Conservation (phyloP, 2,888 invertebrate species). For the Gerris lacustris region DNA sequence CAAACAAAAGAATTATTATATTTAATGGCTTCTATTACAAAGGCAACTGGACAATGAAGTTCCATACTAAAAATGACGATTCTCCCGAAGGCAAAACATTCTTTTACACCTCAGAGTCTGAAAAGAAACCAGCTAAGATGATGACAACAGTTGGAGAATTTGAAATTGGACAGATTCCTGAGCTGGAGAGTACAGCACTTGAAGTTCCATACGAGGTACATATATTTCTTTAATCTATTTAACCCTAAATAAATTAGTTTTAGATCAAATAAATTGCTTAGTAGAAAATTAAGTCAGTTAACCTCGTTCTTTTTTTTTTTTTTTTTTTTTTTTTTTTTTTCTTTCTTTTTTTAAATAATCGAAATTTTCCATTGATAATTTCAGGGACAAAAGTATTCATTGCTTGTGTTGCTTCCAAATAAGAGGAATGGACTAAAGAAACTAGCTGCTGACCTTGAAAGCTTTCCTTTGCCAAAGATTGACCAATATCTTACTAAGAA, state of each 20-base stretch:
- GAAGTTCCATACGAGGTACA: slow-evolving; percentile 33
- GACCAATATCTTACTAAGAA: slow-evolving; percentile 39
- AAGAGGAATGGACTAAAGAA: slow-evolving; percentile 46
- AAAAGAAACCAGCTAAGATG: slow-evolving; percentile 27
- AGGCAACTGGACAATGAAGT: slow-evolving; percentile 32
- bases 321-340: too few relatives aligned
- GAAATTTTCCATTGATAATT: background rate
- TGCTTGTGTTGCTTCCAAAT: slow-evolving; percentile 47
- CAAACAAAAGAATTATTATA: slow-evolving; percentile 30
- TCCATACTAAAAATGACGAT: slow-evolving; percentile 22
- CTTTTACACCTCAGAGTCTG: slow-evolving; percentile 27
- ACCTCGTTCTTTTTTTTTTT: too few relatives aligned
- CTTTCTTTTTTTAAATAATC: background rate
- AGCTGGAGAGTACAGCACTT: slow-evolving; percentile 30
- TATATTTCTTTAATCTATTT: background rate
- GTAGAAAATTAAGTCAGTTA: too few relatives aligned
- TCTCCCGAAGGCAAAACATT: slow-evolving; percentile 17
- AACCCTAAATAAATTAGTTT: too few relatives aligned
- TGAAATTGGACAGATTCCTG: slow-evolving; percentile 28
- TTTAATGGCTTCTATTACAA: slow-evolving; percentile 34
- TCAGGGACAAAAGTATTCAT: slow-evolving; percentile 48
- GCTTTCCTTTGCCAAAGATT: slow-evolving; percentile 40
- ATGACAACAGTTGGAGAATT: slow-evolving; percentile 30
- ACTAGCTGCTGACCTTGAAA: slow-evolving; percentile 44
- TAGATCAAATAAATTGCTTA: too few relatives aligned